These are phyloP conservation scores for Leucophenga varia DNA, from an alignment of 1,140 invertebrate genomes.

Conservation along the genomic window DNA sequence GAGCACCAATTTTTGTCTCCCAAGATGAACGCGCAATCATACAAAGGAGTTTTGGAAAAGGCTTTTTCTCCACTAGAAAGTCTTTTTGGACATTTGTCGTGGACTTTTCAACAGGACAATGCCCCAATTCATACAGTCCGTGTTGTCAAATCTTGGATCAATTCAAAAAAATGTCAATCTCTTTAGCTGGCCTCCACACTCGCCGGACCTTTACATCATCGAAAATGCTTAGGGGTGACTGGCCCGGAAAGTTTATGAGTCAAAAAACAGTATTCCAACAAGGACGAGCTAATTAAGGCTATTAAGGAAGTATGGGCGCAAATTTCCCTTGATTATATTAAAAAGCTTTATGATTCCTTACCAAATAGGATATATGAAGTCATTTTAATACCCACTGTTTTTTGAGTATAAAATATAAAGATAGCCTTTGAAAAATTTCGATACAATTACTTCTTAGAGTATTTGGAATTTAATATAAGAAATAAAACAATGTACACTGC, in stretches of 20 bases:
- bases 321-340: slow-evolving; percentile 1
- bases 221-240: slow-evolving; percentile 3
- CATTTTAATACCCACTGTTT: too few relatives aligned
- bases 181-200: not conserved
- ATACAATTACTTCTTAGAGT: too few relatives aligned
- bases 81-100: slow-evolving; percentile 4
- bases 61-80: slow-evolving; percentile 14
- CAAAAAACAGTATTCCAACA: not conserved
- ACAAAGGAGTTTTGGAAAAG: slow-evolving; percentile 5
- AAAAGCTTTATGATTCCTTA: slow-evolving; percentile 4
- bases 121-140: slow-evolving; percentile 9
- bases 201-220: not conserved
- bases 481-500: too few relatives aligned
- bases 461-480: too few relatives aligned
- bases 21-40: not conserved
- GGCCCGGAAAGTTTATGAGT: not conserved
- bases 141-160: not conserved
- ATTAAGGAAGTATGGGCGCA: slow-evolving; percentile 5
- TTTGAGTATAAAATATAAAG: too few relatives aligned
- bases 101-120: slow-evolving; percentile 14
- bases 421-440: too few relatives aligned
- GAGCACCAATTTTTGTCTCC: not conserved
- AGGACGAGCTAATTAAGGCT: slow-evolving; percentile 3
- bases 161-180: not conserved
- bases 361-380: too few relatives aligned